Conservation (phyloP, 2,888 invertebrate species). For the Lacanobia wlatinum region DNA sequence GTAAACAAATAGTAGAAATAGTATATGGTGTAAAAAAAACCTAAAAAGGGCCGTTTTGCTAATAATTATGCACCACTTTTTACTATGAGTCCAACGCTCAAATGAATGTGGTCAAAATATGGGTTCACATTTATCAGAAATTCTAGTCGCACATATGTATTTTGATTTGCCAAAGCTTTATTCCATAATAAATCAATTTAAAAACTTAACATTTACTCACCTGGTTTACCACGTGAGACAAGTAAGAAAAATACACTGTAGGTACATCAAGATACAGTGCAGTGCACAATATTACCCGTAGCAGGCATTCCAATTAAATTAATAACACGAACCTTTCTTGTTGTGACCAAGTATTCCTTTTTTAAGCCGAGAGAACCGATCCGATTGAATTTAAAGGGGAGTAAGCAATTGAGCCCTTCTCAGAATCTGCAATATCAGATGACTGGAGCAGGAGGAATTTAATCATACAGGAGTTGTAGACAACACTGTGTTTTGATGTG, state of each 20-base stretch:
- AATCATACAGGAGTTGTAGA: slow-evolving; percentile 45
- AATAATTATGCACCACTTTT: too few species aligned
- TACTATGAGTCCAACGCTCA: too few species aligned
- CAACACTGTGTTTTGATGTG: slow-evolving; percentile 45
- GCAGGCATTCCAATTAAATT: slow-evolving; percentile 51
- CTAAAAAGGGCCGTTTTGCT: too few species aligned
- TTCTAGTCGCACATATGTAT: too few species aligned
- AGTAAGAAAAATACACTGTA: not conserved
- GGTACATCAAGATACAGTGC: not conserved
- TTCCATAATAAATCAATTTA: too few species aligned
- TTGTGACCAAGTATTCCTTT: slow-evolving; percentile 35
- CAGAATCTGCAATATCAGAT: slow-evolving; percentile 69
- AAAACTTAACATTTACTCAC: too few species aligned
- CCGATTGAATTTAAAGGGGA: slow-evolving; percentile 59
- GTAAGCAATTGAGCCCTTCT: slow-evolving; percentile 52
- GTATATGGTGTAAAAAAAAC: too few species aligned
- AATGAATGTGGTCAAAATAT: too few species aligned
- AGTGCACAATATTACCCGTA: not conserved
- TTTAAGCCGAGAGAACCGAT: slow-evolving; percentile 29
- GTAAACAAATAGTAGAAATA: not conserved
- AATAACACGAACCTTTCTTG: slow-evolving; percentile 41
- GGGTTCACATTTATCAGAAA: too few species aligned
- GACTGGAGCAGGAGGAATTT: slow-evolving; percentile 58
- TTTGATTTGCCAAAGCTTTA: too few species aligned
- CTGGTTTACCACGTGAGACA: not conserved